Percentiles rank a stretch among this genome's conserved stretches.
phyloP scores from a whole-genome alignment of 1,140 invertebrate genomes.

The Apolygus lucorum region DNA sequence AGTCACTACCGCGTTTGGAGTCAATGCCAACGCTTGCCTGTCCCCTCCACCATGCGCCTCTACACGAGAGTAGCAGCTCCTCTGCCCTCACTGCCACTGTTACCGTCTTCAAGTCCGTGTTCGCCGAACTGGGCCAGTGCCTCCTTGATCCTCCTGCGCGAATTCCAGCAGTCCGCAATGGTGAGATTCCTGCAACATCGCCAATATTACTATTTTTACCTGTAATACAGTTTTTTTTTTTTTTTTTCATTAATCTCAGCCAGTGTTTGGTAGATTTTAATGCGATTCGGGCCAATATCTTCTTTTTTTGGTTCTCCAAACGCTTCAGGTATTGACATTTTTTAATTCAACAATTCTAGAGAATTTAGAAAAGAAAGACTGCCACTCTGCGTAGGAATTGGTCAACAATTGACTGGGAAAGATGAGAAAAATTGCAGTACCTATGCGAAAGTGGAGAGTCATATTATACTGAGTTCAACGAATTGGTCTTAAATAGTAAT shows the following conservation, averaged over 20 bases:
- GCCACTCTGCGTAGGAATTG: too few relatives aligned
- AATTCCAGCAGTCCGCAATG: slow-evolving; percentile 31
- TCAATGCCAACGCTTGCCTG: slow-evolving; percentile 53
- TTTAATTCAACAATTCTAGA: too few relatives aligned
- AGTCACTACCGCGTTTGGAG: slow-evolving; percentile 59
- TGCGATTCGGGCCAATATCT: too few relatives aligned
- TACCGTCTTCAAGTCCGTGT: slow-evolving; percentile 26
- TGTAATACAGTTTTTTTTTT: slow-evolving; percentile 4
- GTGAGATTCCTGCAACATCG: slow-evolving; percentile 22
- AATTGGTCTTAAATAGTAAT: too few relatives aligned
- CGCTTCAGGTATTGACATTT: too few relatives aligned
- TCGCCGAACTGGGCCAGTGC: slow-evolving; percentile 39
- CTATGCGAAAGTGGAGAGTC: too few relatives aligned
- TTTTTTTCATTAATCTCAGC: background rate
- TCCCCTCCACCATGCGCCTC: slow-evolving; percentile 31
- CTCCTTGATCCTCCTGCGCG: slow-evolving; percentile 41
- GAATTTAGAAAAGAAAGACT: too few relatives aligned
- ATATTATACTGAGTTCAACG: too few relatives aligned
- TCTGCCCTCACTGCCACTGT: slow-evolving; percentile 26
- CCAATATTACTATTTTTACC: background rate
- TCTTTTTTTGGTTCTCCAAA: slow-evolving; percentile 5
- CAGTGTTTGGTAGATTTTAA: background rate
- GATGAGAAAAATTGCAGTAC: too few relatives aligned
- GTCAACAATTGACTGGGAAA: too few relatives aligned
- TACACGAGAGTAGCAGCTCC: background rate